Conservation (phyloP, 2,888 invertebrate genomes). For the Sphinx pinastri region DNA sequence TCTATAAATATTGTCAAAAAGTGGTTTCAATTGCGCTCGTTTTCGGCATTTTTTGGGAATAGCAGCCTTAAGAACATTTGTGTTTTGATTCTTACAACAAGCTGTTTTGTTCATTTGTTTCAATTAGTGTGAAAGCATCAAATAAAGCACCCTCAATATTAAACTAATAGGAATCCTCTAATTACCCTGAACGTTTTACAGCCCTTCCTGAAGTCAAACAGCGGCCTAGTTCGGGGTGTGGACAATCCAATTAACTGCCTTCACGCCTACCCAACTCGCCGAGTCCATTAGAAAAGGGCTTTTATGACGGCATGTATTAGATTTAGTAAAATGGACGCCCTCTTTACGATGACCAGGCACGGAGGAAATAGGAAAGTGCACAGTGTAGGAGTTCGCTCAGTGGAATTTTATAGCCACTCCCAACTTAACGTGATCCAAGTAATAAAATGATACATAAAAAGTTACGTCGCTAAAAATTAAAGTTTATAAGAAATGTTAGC, state of each 20-base stretch:
- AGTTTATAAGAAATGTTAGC: not conserved
- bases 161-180: not conserved
- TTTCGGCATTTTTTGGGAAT: no score
- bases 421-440: not conserved
- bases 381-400: not conserved
- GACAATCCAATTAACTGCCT: constrained; percentile 54
- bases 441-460: not conserved
- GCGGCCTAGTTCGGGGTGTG: constrained; percentile 39
- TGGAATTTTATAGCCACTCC: constrained; percentile 1
- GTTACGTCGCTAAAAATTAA: not conserved
- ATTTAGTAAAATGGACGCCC: constrained; percentile 32
- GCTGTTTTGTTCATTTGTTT: not conserved
- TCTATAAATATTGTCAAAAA: no score
- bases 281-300: constrained; percentile 41
- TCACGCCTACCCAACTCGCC: constrained; percentile 45
- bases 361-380: constrained; percentile 29
- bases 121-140: constrained; percentile 3
- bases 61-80: no score
- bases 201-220: constrained; percentile 16
- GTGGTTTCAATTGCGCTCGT: no score
- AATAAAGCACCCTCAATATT: not conserved
- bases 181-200: constrained; percentile 16
- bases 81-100: no score
- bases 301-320: constrained; percentile 39
- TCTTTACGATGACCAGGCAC: constrained; percentile 42